Evolutionary conservation across 1,140 invertebrate genomes (phyloP).

Genomic region (Lamellibrachia luymesi): DNA sequence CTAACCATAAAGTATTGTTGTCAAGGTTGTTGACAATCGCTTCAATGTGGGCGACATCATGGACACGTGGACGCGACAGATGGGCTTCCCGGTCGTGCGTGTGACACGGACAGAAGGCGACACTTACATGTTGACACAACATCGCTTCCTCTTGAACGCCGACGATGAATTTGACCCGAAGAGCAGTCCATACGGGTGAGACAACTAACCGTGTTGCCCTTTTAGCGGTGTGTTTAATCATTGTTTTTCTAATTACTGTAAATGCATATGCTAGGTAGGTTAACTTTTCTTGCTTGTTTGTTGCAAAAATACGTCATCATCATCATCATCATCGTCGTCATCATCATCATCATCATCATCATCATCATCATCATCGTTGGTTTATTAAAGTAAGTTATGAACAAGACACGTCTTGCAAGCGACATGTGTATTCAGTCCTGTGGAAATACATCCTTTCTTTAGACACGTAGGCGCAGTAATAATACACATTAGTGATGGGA

Average conservation of each 20-base stretch:
- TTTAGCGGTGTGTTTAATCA: too few species aligned
- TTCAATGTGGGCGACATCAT: constrained; percentile 52
- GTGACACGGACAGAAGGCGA: constrained; percentile 32
- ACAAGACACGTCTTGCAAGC: background rate
- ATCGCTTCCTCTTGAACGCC: constrained; percentile 48
- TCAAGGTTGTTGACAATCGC: constrained; percentile 31
- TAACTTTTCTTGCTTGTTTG: background rate
- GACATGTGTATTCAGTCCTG: background rate
- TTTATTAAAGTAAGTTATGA: too few species aligned
- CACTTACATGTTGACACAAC: constrained; percentile 43
- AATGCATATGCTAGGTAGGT: too few species aligned
- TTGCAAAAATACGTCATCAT: background rate
- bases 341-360: too few species aligned
- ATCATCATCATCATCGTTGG: too few species aligned
- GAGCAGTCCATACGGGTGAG: constrained; percentile 30
- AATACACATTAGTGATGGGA: background rate
- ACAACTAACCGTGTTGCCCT: too few species aligned
- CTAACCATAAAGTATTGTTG: background rate
- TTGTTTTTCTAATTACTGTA: too few species aligned
- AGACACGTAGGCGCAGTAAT: background rate
- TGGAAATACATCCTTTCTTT: background rate
- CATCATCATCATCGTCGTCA: too few species aligned
- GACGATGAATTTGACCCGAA: constrained; percentile 29
- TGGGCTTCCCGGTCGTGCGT: constrained; percentile 50
- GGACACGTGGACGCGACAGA: constrained; percentile 54